A percentile compares a stretch with the other conserved stretches of the same genome.
phyloP scores from a whole-genome alignment of 2,797 vertebrate genomes.

The Anas acuta region DNA sequence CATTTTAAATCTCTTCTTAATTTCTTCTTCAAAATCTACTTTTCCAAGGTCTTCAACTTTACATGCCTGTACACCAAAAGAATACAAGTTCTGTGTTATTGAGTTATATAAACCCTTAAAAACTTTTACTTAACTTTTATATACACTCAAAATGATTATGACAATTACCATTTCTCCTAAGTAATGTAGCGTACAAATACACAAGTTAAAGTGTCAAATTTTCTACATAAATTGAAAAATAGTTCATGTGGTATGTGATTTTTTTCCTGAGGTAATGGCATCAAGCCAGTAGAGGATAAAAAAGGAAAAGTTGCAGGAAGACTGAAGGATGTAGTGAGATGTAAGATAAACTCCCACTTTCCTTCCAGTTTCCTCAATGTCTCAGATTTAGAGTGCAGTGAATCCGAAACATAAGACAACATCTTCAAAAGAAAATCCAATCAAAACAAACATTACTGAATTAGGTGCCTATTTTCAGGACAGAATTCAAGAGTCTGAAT shows the following conservation, averaged over 20 bases:
- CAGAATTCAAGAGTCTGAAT: background rate
- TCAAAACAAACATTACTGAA: background rate
- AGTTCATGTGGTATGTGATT: background rate
- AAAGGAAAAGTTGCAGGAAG: background rate
- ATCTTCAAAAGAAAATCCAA: background rate
- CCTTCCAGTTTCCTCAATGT: background rate
- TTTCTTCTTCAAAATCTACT: slow-evolving; percentile 98
- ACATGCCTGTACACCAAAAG: slow-evolving; percentile 85
- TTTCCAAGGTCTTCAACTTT: slow-evolving; percentile 98
- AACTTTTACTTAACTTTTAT: background rate
- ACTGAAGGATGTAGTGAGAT: background rate
- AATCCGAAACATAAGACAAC: background rate
- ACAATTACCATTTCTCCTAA: background rate
- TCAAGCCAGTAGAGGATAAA: background rate
- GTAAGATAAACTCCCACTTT: background rate
- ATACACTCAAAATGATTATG: background rate
- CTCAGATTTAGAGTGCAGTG: background rate
- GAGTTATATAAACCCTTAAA: background rate
- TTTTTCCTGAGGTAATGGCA: background rate
- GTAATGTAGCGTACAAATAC: background rate
- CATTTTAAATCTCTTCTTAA: slow-evolving; percentile 99
- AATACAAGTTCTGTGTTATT: background rate
- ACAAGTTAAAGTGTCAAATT: background rate
- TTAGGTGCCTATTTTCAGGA: background rate
- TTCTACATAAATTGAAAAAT: background rate